Conservation (phyloP, 2,797 vertebrate genomes). For the Gallinago solitaria region DNA sequence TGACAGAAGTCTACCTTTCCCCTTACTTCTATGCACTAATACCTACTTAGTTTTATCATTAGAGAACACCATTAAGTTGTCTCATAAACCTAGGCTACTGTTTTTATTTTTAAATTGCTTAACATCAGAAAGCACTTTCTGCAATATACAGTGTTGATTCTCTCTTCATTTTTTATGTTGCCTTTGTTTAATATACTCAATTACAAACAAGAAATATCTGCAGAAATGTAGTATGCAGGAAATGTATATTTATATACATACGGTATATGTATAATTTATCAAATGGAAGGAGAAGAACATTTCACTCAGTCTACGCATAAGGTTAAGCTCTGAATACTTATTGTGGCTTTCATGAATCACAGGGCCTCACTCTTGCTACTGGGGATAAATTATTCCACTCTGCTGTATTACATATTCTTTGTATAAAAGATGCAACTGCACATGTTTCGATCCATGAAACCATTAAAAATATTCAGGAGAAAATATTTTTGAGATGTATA, state of each 20-base stretch:
- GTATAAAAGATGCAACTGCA: slow-evolving; percentile 70
- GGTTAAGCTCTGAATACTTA: slow-evolving; percentile 74
- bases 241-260: slow-evolving; percentile 72
- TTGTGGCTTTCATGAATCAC: slow-evolving; percentile 73
- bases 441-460: slow-evolving; percentile 67
- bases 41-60: slow-evolving; percentile 40
- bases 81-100: slow-evolving; percentile 24
- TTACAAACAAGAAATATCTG: slow-evolving; percentile 73
- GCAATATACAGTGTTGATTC: slow-evolving; percentile 3
- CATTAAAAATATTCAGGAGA: slow-evolving; percentile 69
- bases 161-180: slow-evolving; percentile 52
- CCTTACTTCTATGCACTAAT: background rate
- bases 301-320: slow-evolving; percentile 68
- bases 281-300: slow-evolving; percentile 67
- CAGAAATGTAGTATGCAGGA: slow-evolving; percentile 60
- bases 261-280: slow-evolving; percentile 73
- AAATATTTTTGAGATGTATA: slow-evolving; percentile 68
- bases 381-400: slow-evolving; percentile 75
- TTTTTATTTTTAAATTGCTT: slow-evolving; percentile 53
- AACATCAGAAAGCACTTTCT: slow-evolving; percentile 44
- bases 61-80: slow-evolving; percentile 7
- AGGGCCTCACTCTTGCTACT: slow-evolving; percentile 68
- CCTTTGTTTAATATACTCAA: slow-evolving; percentile 68
- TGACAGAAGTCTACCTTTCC: background rate
- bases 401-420: slow-evolving; percentile 72